phyloP scores from a whole-genome alignment of 2,888 invertebrate species.

The Zootermopsis nevadensis region DNA sequence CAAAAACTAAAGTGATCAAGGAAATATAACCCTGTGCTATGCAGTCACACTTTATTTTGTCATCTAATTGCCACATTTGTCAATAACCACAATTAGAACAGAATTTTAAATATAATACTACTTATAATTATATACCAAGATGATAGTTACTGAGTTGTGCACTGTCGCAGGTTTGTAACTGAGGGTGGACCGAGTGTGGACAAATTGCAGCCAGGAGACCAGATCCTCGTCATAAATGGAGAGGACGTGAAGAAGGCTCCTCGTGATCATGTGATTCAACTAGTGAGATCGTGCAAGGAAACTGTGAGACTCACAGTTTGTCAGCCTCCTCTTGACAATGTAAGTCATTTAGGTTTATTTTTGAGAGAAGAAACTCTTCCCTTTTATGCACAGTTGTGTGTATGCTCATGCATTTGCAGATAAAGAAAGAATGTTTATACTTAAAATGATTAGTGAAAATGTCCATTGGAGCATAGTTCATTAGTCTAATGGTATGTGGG shows the following conservation, averaged over 20 bases:
- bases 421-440: too few species aligned
- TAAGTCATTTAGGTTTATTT: constrained; percentile 59
- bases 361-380: too few species aligned
- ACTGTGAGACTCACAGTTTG: constrained; percentile 83
- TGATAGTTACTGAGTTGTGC: background rate
- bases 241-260: constrained; percentile 89
- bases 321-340: constrained; percentile 80
- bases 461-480: too few species aligned
- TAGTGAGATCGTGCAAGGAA: constrained; percentile 84
- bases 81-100: too few species aligned
- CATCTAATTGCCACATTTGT: too few species aligned
- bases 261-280: constrained; percentile 87
- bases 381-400: too few species aligned
- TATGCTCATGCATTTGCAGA: too few species aligned
- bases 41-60: too few species aligned
- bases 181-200: constrained; percentile 93
- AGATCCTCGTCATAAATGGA: constrained; percentile 89
- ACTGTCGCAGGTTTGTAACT: constrained; percentile 72
- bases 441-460: too few species aligned
- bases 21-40: too few species aligned
- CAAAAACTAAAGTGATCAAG: too few species aligned
- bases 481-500: too few species aligned
- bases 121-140: background rate
- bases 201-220: constrained; percentile 90
- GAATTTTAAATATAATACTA: background rate